Conservation (phyloP, 92 coral and sea anemone genomes). For the Pocillopora meandrina region DNA sequence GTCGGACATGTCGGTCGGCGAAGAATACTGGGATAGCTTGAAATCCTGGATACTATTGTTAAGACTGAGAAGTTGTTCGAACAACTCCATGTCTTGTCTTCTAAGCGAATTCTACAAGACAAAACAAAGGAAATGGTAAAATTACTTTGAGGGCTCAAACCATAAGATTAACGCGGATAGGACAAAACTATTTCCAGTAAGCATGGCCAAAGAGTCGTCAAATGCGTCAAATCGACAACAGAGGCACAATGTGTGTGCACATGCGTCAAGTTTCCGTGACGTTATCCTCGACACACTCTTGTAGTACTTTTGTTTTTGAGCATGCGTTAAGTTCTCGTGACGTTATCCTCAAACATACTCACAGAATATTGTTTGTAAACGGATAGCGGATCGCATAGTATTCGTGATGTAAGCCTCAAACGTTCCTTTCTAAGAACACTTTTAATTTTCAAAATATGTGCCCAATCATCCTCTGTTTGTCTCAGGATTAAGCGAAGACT, state of each 20-base stretch:
- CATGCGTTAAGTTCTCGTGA: too few relatives aligned
- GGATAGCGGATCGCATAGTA: neutral
- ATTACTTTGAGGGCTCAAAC: neutral
- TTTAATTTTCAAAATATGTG: conserved; percentile 29
- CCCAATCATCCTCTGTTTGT: conserved; percentile 18
- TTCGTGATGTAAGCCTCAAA: conserved; percentile 12
- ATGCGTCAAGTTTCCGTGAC: too few relatives aligned
- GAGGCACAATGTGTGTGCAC: too few relatives aligned
- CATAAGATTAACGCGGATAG: neutral
- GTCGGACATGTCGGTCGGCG: conserved; percentile 36
- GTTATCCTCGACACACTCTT: too few relatives aligned
- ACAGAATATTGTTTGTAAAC: too few relatives aligned
- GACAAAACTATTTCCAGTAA: neutral
- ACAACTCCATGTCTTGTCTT: conserved; percentile 76
- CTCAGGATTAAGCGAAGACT: conserved; percentile 14
- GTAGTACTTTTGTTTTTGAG: too few relatives aligned
- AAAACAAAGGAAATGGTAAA: neutral
- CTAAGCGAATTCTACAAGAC: conserved; percentile 69
- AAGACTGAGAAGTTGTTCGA: conserved; percentile 74
- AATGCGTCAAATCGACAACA: too few relatives aligned
- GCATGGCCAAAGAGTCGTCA: neutral
- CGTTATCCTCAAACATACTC: too few relatives aligned
- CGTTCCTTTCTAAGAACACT: neutral
- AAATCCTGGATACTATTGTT: conserved; percentile 84
- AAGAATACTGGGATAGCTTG: conserved; percentile 58